Evolutionary conservation across 2,113 vertebrate genomes (phyloP).

Genomic region (Pelusios castaneus): DNA sequence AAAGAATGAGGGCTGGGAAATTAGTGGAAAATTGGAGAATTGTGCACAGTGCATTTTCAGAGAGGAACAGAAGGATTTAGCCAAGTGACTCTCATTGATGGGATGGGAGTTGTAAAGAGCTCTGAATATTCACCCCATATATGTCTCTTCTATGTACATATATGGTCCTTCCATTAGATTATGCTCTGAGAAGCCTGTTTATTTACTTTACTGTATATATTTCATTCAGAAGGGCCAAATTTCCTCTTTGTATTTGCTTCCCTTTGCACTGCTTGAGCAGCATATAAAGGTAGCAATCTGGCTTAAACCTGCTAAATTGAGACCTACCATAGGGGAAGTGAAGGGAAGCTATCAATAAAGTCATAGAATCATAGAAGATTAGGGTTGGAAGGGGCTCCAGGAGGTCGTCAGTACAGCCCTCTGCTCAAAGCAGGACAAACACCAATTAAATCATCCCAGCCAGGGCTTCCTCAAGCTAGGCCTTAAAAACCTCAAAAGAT

Average conservation of each 20-base stretch:
- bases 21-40: slow-evolving; percentile 9
- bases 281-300: slow-evolving; percentile 18
- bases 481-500: too few species aligned
- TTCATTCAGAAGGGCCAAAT: slow-evolving; percentile 21
- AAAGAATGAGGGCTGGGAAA: not conserved
- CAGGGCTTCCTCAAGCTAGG: too few species aligned
- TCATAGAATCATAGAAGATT: not conserved
- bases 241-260: not conserved
- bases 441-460: too few species aligned
- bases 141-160: not conserved
- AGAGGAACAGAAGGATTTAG: not conserved
- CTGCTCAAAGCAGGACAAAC: too few species aligned
- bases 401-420: too few species aligned
- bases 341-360: not conserved
- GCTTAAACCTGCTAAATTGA: not conserved
- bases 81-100: not conserved
- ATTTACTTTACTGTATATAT: not conserved
- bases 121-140: not conserved
- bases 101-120: not conserved
- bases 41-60: not conserved
- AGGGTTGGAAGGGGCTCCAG: too few species aligned
- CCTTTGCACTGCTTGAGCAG: slow-evolving; percentile 7
- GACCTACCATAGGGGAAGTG: not conserved
- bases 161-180: not conserved
- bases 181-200: not conserved